Conservation (phyloP, 2,797 vertebrate genomes). For the Scarus forsteni region DNA sequence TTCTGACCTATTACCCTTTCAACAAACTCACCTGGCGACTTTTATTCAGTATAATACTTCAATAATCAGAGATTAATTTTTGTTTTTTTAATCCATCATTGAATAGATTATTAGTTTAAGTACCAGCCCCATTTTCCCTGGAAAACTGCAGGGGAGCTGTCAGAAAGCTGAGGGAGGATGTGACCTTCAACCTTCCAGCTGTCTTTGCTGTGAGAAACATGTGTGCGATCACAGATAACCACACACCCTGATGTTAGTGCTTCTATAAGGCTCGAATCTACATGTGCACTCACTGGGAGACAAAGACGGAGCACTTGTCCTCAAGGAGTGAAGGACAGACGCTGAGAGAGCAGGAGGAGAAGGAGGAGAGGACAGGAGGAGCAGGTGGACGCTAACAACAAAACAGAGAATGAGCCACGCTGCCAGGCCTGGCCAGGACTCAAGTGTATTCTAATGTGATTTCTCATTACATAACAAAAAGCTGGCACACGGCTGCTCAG, state of each 20-base stretch:
- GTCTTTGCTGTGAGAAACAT: constrained; percentile 39
- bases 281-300: constrained; percentile 3
- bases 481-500: constrained; percentile 53
- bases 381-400: constrained; percentile 64
- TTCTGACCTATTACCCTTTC: background rate
- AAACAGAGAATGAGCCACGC: constrained; percentile 52
- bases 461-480: constrained; percentile 77
- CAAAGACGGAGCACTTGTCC: constrained; percentile 13
- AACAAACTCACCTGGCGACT: background rate
- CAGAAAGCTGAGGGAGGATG: constrained; percentile 14
- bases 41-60: no score
- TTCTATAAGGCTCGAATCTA: background rate
- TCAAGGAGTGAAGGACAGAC: constrained; percentile 6
- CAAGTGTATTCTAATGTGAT: constrained; percentile 75
- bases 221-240: constrained; percentile 13
- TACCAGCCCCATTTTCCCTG: background rate
- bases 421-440: constrained; percentile 30
- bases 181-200: constrained; percentile 45
- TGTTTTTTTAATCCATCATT: background rate
- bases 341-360: constrained; percentile 23
- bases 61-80: no score
- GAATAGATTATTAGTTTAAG: background rate
- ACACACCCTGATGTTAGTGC: background rate
- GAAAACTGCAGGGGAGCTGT: background rate
- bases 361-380: constrained; percentile 45